A percentile compares a stretch with the other conserved stretches of the same genome.
Conservation (phyloP, 1,140 invertebrate species). For the Calliphora vicina region DNA sequence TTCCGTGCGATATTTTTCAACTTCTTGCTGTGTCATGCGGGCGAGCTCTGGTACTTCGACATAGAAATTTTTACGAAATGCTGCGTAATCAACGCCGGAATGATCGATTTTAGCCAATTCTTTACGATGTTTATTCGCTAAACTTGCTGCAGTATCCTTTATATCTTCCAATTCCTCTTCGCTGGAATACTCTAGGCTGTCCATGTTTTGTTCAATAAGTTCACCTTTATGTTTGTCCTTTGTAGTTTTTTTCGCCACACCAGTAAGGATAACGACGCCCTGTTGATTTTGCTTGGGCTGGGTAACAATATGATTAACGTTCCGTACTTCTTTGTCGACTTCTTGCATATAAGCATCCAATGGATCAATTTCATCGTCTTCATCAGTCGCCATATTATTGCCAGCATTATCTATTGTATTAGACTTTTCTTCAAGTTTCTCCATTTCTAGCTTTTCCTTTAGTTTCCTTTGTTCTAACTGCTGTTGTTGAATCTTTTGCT, state of each 20-base stretch:
- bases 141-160: slow-evolving; percentile 87
- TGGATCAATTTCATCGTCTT: slow-evolving; percentile 87
- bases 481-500: background rate
- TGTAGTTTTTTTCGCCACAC: slow-evolving; percentile 83
- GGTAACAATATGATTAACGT: slow-evolving; percentile 78
- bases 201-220: slow-evolving; percentile 96
- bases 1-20: slow-evolving; percentile 84
- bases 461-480: background rate
- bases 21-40: slow-evolving; percentile 89
- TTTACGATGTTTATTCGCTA: slow-evolving; percentile 88
- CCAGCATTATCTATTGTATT: slow-evolving; percentile 45
- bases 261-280: slow-evolving; percentile 84
- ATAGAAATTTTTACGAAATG: slow-evolving; percentile 96
- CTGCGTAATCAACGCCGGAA: slow-evolving; percentile 80
- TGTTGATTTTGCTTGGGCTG: slow-evolving; percentile 47
- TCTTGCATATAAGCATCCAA: slow-evolving; percentile 96
- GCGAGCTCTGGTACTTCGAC: slow-evolving; percentile 86
- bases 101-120: slow-evolving; percentile 92
- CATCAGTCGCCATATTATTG: slow-evolving; percentile 55
- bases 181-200: slow-evolving; percentile 96
- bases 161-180: slow-evolving; percentile 96
- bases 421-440: slow-evolving; percentile 37
- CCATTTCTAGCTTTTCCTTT: slow-evolving; percentile 31
- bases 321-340: slow-evolving; percentile 83
- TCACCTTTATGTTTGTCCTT: slow-evolving; percentile 84